Conservation (phyloP, 2,888 invertebrate genomes). For the Cheilosia vernalis region DNA sequence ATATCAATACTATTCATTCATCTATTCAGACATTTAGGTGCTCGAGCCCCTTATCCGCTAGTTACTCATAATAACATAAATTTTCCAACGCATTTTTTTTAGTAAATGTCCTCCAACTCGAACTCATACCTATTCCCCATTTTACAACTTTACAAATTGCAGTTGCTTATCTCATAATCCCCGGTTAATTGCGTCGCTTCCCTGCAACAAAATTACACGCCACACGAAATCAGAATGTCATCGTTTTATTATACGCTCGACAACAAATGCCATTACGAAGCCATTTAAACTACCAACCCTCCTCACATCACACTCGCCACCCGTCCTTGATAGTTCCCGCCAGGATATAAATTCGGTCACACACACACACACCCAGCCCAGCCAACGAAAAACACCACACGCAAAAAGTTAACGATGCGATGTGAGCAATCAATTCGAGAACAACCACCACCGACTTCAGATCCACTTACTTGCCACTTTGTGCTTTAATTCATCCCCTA, state of each 20-base stretch:
- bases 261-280: slow-evolving; percentile 62
- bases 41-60: too few relatives aligned
- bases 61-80: too few relatives aligned
- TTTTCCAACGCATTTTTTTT: too few relatives aligned
- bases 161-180: slow-evolving; percentile 51
- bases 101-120: too few relatives aligned
- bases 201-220: slow-evolving; percentile 3
- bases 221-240: slow-evolving; percentile 30
- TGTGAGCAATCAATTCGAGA: slow-evolving; percentile 54
- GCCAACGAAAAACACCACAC: slow-evolving; percentile 27
- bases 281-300: slow-evolving; percentile 54
- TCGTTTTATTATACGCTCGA: slow-evolving; percentile 47
- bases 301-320: slow-evolving; percentile 24
- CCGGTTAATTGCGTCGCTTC: slow-evolving; percentile 58
- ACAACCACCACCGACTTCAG: slow-evolving; percentile 13
- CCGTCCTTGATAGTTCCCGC: slow-evolving; percentile 45
- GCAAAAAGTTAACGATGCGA: slow-evolving; percentile 48
- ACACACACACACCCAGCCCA: slow-evolving; percentile 32
- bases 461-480: slow-evolving; percentile 71
- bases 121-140: neutral
- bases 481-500: slow-evolving; percentile 74
- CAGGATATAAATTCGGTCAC: slow-evolving; percentile 59
- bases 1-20: too few relatives aligned
- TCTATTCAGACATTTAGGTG: too few relatives aligned
- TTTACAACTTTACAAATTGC: slow-evolving; percentile 31